A percentile compares a stretch with the other conserved stretches of the same genome.
phyloP scores from a whole-genome alignment of 2,888 invertebrate genomes.

The Galerucella calmariensis region DNA sequence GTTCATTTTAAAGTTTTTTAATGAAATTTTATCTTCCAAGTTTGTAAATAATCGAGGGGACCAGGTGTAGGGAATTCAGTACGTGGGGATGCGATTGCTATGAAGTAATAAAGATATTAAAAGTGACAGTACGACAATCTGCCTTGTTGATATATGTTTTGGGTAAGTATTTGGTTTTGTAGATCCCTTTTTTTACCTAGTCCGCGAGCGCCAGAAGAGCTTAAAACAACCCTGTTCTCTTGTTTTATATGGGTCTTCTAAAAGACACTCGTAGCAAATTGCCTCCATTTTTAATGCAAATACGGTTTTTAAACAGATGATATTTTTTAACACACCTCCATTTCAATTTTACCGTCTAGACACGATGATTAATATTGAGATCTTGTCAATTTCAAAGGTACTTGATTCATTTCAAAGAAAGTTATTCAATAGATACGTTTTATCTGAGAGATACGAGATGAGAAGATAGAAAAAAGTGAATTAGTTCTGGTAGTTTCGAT shows the following conservation, averaged over 20 bases:
- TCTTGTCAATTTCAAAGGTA: slow-evolving; percentile 3
- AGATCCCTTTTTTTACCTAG: background rate
- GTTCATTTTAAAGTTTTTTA: too few relatives aligned
- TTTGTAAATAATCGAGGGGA: background rate
- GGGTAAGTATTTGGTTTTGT: too few relatives aligned
- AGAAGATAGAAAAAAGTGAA: background rate
- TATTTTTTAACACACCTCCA: background rate
- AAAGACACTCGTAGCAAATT: background rate
- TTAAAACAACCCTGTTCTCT: background rate
- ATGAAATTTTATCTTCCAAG: background rate
- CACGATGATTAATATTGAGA: background rate
- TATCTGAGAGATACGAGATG: background rate
- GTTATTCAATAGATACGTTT: background rate
- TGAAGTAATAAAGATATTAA: too few relatives aligned
- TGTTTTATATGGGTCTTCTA: background rate
- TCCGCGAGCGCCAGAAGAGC: background rate
- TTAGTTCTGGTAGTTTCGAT: background rate
- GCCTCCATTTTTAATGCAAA: background rate
- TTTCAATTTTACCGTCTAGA: slow-evolving; percentile 11
- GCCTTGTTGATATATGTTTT: too few relatives aligned
- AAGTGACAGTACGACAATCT: too few relatives aligned
- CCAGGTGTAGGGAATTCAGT: too few relatives aligned
- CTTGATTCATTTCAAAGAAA: background rate
- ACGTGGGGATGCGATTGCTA: too few relatives aligned
- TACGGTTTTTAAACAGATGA: background rate